These are phyloP conservation scores for Gandaritis pyraliata DNA, from an alignment of 2,888 invertebrate genomes.

Conservation along the genomic window DNA sequence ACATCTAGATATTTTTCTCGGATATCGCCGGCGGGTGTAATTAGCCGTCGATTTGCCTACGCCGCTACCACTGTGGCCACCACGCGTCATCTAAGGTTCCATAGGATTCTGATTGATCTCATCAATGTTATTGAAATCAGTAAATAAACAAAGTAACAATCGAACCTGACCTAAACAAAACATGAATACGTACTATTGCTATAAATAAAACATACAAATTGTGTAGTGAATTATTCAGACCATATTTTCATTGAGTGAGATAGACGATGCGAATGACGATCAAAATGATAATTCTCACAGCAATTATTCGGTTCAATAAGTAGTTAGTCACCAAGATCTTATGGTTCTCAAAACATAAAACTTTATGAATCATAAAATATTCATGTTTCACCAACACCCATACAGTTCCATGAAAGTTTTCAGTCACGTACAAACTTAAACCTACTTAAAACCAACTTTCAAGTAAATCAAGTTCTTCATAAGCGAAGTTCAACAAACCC, in stretches of 20 bases:
- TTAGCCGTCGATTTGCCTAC: constrained; percentile 73
- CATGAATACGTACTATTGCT: too few relatives aligned
- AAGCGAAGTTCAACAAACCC: constrained; percentile 37
- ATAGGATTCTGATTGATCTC: constrained; percentile 8
- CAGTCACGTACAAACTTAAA: constrained; percentile 17
- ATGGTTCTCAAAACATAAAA: too few relatives aligned
- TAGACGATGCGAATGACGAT: too few relatives aligned
- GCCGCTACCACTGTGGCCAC: constrained; percentile 39
- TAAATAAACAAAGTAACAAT: too few relatives aligned
- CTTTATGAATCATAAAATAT: background rate
- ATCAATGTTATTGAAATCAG: background rate
- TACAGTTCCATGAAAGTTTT: constrained; percentile 11
- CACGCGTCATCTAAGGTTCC: constrained; percentile 38
- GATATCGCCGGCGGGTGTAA: constrained; percentile 58
- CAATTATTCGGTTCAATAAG: too few relatives aligned
- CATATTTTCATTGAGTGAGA: too few relatives aligned
- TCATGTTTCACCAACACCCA: background rate
- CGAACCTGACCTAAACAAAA: too few relatives aligned
- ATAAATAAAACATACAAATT: too few relatives aligned
- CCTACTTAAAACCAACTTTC: constrained; percentile 19
- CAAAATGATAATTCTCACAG: too few relatives aligned
- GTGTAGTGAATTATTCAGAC: too few relatives aligned
- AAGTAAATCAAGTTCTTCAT: constrained; percentile 33
- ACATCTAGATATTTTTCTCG: constrained; percentile 46
- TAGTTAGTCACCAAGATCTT: too few relatives aligned